Conservation (phyloP, 2,113 vertebrate species). For the Nyctibius bracteatus region DNA sequence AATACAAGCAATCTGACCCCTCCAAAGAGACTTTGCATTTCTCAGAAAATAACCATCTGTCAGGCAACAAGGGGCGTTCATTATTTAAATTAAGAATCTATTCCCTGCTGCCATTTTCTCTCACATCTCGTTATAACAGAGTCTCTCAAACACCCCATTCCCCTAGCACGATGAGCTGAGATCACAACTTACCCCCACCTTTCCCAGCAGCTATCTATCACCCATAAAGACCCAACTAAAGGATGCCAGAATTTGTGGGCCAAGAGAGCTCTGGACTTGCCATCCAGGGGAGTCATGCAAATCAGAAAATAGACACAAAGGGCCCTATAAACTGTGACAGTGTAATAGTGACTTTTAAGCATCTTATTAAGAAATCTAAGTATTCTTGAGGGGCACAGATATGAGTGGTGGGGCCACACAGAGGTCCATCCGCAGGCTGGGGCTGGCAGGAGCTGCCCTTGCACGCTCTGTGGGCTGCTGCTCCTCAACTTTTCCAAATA, state of each 20-base stretch:
- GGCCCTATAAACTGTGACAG: neutral
- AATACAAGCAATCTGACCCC: conserved; percentile 57
- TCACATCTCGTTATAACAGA: conserved; percentile 1
- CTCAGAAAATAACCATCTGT: conserved; percentile 66
- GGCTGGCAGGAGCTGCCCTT: neutral
- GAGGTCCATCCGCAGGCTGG: neutral
- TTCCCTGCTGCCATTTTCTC: conserved; percentile 40
- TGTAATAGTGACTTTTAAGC: neutral
- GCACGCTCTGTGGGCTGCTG: neutral
- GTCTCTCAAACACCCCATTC: neutral
- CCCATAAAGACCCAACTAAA: neutral
- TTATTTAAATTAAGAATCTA: conserved; percentile 62
- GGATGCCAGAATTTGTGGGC: neutral
- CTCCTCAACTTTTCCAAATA: neutral
- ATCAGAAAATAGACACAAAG: neutral
- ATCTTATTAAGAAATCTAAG: neutral
- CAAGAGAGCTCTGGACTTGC: neutral
- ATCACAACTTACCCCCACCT: neutral
- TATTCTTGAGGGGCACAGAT: neutral
- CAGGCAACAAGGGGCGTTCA: conserved; percentile 46
- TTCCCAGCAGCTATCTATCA: neutral
- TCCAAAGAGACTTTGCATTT: conserved; percentile 49
- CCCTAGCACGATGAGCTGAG: neutral
- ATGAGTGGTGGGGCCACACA: neutral
- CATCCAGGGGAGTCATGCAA: neutral